phyloP scores from a whole-genome alignment of 2,113 vertebrate genomes.

The Butorides virescens region DNA sequence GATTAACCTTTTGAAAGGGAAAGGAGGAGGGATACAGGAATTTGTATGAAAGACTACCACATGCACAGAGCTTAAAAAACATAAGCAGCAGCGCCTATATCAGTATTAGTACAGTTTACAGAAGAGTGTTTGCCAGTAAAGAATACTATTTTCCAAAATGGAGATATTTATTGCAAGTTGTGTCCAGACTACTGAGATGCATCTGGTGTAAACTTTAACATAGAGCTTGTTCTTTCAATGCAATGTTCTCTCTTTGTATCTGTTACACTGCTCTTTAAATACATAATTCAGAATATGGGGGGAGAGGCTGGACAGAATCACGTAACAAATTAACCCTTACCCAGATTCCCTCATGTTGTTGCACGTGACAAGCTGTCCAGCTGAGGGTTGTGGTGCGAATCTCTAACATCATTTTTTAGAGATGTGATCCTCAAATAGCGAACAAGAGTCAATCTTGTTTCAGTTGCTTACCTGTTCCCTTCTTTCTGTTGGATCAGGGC shows the following conservation, averaged over 20 bases:
- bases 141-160: background rate
- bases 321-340: background rate
- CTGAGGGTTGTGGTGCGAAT: background rate
- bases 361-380: background rate
- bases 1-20: background rate
- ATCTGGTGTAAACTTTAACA: background rate
- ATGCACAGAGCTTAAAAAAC: background rate
- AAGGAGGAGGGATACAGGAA: background rate
- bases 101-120: constrained; percentile 59
- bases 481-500: background rate
- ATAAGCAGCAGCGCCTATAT: background rate
- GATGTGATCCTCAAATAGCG: background rate
- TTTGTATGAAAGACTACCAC: background rate
- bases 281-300: background rate
- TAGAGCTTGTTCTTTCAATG: background rate
- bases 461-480: background rate
- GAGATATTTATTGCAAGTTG: background rate
- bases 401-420: background rate
- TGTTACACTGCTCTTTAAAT: background rate
- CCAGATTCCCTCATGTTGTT: background rate
- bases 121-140: constrained; percentile 11
- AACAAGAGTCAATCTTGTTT: background rate
- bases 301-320: background rate
- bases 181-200: background rate
- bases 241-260: background rate